A percentile compares a stretch with the other conserved stretches of the same genome.
These are phyloP conservation scores for Tenebrio molitor DNA, from an alignment of 1,140 invertebrate genomes.

Conservation along the genomic window DNA sequence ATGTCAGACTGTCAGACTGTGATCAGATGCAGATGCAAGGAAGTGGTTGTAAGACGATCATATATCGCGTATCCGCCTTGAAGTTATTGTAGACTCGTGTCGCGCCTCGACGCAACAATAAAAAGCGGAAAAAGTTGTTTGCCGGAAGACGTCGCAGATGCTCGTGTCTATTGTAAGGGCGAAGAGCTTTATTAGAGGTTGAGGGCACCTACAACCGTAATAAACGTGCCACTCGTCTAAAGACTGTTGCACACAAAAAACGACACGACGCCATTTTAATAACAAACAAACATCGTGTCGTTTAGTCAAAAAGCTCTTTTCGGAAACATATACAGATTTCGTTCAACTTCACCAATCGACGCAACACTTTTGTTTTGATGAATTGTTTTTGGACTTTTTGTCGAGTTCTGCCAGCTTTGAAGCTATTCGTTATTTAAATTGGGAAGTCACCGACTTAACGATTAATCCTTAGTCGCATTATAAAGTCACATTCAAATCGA, in stretches of 20 bases:
- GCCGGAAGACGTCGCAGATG: constrained; percentile 31
- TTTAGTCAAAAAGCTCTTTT: no score
- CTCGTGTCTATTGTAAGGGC: constrained; percentile 36
- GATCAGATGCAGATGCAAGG: constrained; percentile 38
- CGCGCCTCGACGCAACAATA: constrained; percentile 26
- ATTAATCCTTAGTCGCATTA: neutral
- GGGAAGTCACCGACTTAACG: neutral
- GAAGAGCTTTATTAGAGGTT: constrained; percentile 31
- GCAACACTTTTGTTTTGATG: no score
- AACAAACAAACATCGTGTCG: neutral
- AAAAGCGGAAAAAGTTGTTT: constrained; percentile 39
- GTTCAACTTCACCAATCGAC: no score
- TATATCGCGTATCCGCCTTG: constrained; percentile 34
- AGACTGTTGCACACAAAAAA: constrained; percentile 14
- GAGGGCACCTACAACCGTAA: constrained; percentile 19
- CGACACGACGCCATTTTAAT: neutral
- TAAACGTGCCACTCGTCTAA: constrained; percentile 16
- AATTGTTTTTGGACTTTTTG: no score
- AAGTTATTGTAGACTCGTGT: constrained; percentile 40
- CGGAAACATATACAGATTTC: no score
- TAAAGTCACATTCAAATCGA: neutral
- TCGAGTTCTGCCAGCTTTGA: no score
- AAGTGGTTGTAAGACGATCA: constrained; percentile 35
- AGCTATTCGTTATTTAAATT: constrained; percentile 11
- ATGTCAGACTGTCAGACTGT: constrained; percentile 1